Base-by-base conservation (phyloP, 1,140 invertebrate species). In the Drosophila eugracilis region DNA sequence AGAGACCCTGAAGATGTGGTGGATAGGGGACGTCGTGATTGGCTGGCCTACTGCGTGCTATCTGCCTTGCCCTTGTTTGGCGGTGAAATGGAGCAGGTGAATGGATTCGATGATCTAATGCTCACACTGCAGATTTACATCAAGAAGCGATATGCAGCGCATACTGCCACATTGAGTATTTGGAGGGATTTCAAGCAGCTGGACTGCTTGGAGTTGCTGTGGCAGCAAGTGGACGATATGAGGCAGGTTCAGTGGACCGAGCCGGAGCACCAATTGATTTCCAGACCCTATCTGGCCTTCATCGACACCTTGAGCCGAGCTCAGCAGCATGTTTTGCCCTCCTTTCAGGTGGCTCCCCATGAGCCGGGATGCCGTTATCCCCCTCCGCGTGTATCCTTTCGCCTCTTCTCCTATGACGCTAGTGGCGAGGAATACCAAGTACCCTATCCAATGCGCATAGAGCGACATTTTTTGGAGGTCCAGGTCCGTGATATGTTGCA, bases 131-230 rank as follows among this genome's bases (percentile, higher is more conserved):
- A 98, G 89, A 95, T 97, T 50, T 99, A 99, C 92, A 92, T 99
- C 58, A 98, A 97, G 78, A 98, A 98, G 92, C 93, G 98, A 30
- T 95, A 94, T 50, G 97, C 97, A 78, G 96, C 96, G 75, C 97
- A 99, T 92, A 15, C 92, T 98, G 19, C 94, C 97, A 1, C 99
- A 97, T 97, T 95, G 95, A 3, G 94, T 94, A 44, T 97, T 97
- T 91, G 94, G 71, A 12, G 14, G 12, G 21, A 26, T 0, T 12
- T 19, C 0, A 36, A 63, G 21, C 98, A 99, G 91, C 97, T 99
- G 92, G 99, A 99, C 93, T 99, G 99, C 91, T 92, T 99, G 49
- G 98, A 99, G 89, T 98, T 98, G 89, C 93, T 99, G 0, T 99
- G 98, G 98, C 96, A 96, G 6, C 98, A 99, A 93, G 95, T 98